Base-by-base conservation (phyloP, 2,888 invertebrate genomes). In the Frankliniella fusca region DNA sequence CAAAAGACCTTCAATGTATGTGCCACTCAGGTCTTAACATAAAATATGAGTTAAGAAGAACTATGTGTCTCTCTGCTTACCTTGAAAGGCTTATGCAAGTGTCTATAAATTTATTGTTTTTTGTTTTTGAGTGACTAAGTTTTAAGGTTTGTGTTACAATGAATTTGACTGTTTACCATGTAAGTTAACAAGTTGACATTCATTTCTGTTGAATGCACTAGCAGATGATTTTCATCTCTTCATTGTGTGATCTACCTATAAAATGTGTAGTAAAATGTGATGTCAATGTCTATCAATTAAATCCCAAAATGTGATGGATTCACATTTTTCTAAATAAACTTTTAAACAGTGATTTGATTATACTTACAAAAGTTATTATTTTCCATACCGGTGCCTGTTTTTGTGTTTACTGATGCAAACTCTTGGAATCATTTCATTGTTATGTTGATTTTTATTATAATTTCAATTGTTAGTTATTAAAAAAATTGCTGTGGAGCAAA, bases 71-170 rank as follows among this genome's bases (percentile, higher is more conserved):
- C 70, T 23, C 27, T 76, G 70, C 27, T 27, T 76, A 61, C 27
- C 27, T 76, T 76, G 70, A 76, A 76, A 27, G 23, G 27, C 27
- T 27, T 8, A 61, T 38, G 38, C 23, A 27, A 10, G 70, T 76
- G 70, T 27, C 12, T 23, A 27, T 12, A 23, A 76, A 8, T 5
- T 76, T 76, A 27, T 76, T 61, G 18, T 61, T 61, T 61, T 18
- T 61, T 27, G 9, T 76, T n/a, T 76, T 76, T 23, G 70, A 23
- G 70, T 76, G 70, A 76, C 70, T 76, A 76, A 76, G 70, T 27
- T 76, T 76, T 76, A 76, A 76, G 70, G 70, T 76, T 15, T 54
- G 70, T 76, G 70, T 76, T 76, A 76, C 70, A 76, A 76, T 76
- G 70, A 76, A 76, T 76, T 76, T 76, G 70, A 76, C 70, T 76